Evolutionary conservation across 2,888 invertebrate species (phyloP).

Genomic region (Heliconius aoede): DNA sequence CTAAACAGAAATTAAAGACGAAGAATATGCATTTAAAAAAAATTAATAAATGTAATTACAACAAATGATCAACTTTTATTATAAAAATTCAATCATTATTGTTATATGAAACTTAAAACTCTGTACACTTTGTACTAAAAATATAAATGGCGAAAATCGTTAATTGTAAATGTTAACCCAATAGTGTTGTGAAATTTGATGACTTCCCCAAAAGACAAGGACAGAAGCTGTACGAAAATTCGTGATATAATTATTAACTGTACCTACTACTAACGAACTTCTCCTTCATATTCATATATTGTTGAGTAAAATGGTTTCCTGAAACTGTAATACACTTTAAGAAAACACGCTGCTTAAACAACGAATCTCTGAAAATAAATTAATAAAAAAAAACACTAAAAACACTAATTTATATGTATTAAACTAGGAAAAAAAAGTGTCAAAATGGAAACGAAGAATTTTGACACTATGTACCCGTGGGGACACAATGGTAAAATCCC

Average conservation of each 20-base stretch:
- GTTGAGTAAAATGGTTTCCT: slow-evolving; percentile 69
- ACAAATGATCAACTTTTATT: too few species aligned
- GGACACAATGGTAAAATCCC: too few species aligned
- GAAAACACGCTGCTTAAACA: too few species aligned
- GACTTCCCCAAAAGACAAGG: slow-evolving; percentile 35
- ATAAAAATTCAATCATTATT: too few species aligned
- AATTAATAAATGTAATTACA: too few species aligned
- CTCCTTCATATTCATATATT: slow-evolving; percentile 66
- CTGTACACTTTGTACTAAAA: not conserved
- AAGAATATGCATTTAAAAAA: not conserved
- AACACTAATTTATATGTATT: too few species aligned
- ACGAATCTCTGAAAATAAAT: too few species aligned
- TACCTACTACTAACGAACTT: slow-evolving; percentile 53
- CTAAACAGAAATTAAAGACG: not conserved
- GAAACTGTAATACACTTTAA: slow-evolving; percentile 53
- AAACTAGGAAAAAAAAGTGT: too few species aligned
- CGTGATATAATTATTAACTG: slow-evolving; percentile 41
- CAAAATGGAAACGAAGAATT: too few species aligned
- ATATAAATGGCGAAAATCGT: not conserved
- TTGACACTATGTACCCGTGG: too few species aligned
- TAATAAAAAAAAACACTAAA: too few species aligned
- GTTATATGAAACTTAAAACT: not conserved
- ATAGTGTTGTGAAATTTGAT: slow-evolving; percentile 17
- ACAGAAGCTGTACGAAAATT: slow-evolving; percentile 34
- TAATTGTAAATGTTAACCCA: not conserved